phyloP scores from a whole-genome alignment of 2,797 vertebrate genomes.

The Limosa lapponica region DNA sequence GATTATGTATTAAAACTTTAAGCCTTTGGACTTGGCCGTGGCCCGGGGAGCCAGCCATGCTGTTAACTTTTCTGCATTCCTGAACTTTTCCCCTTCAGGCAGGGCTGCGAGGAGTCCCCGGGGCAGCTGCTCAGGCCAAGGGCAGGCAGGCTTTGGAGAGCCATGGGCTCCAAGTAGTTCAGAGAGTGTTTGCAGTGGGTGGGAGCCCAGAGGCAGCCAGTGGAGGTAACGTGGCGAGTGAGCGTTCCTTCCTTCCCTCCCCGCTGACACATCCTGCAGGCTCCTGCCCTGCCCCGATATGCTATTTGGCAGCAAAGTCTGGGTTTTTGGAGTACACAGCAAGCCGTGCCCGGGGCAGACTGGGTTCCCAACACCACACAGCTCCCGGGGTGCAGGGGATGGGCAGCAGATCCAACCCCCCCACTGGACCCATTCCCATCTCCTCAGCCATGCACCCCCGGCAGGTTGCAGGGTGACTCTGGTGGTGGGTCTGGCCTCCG shows the following conservation, averaged over 20 bases:
- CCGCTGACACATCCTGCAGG: accelerated
- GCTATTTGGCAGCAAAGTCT: background rate
- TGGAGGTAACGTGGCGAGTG: accelerated
- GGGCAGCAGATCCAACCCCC: background rate
- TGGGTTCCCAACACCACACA: accelerated
- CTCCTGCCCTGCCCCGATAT: background rate
- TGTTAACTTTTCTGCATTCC: background rate
- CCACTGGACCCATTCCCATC: accelerated
- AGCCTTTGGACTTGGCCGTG: background rate
- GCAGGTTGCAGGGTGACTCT: accelerated
- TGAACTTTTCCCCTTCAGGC: conserved; percentile 10
- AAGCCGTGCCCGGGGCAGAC: background rate
- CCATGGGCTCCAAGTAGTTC: background rate
- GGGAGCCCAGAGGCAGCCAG: background rate
- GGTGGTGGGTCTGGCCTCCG: background rate
- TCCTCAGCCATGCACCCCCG: accelerated
- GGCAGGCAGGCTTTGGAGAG: background rate
- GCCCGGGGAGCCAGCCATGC: background rate
- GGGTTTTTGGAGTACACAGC: accelerated
- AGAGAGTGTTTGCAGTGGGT: background rate
- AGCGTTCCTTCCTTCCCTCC: background rate
- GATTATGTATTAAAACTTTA: background rate
- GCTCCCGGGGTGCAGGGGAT: accelerated
- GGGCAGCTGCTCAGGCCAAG: background rate
- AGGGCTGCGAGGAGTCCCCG: background rate